A percentile compares a stretch with the other conserved stretches of the same genome.
Conservation (phyloP, 2,797 vertebrate species). For the Semotilus atromaculatus region DNA sequence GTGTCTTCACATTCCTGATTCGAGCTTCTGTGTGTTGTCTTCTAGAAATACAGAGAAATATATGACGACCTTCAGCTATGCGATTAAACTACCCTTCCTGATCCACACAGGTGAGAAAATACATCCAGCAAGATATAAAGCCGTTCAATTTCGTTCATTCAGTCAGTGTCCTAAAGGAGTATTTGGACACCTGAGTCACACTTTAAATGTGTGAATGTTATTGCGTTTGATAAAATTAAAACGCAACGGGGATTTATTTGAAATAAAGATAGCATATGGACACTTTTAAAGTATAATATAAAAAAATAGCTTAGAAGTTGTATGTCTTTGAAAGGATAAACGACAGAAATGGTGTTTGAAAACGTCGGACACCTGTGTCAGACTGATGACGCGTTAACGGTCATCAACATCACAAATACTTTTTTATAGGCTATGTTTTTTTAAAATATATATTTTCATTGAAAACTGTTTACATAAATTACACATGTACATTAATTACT, state of each 20-base stretch:
- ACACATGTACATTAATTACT: too few species aligned
- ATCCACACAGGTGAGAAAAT: conserved; percentile 27
- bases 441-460: too few species aligned
- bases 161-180: not conserved
- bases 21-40: conserved; percentile 5
- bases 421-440: too few species aligned
- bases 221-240: not conserved
- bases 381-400: not conserved
- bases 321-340: not conserved
- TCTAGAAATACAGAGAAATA: conserved; percentile 2
- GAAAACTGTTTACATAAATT: too few species aligned
- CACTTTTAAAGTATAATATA: not conserved
- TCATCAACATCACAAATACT: not conserved
- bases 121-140: not conserved
- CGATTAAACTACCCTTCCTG: not conserved
- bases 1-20: not conserved
- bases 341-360: not conserved
- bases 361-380: too few species aligned
- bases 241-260: not conserved
- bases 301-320: not conserved
- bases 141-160: not conserved
- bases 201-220: not conserved
- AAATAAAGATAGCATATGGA: not conserved
- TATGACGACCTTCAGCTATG: conserved; percentile 15
- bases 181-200: not conserved